These are phyloP conservation scores for Apotomis turbidana DNA, from an alignment of 2,888 invertebrate genomes.

Conservation along the genomic window DNA sequence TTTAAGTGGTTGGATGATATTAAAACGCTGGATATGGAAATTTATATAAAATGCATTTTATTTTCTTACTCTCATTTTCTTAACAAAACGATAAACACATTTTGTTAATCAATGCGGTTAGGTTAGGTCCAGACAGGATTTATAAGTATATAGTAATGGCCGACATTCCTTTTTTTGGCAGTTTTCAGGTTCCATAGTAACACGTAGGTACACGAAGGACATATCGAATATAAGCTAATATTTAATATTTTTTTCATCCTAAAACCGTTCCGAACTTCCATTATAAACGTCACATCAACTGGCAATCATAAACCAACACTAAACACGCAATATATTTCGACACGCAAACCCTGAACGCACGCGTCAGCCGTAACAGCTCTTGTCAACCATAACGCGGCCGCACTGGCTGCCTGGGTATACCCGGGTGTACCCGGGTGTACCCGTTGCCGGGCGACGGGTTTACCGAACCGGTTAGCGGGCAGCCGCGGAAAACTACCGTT, in stretches of 20 bases:
- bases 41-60: neutral
- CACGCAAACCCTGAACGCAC: conserved; percentile 58
- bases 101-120: too few species aligned
- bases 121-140: too few species aligned
- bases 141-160: too few species aligned
- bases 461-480: conserved; percentile 61
- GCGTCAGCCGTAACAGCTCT: conserved; percentile 75
- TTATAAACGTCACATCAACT: conserved; percentile 5
- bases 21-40: conserved; percentile 3
- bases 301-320: conserved; percentile 21
- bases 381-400: conserved; percentile 81
- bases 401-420: conserved; percentile 45
- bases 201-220: neutral
- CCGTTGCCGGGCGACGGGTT: conserved; percentile 58
- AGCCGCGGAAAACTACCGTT: conserved; percentile 81
- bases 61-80: neutral
- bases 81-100: too few species aligned
- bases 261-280: neutral
- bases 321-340: conserved; percentile 66
- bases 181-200: too few species aligned
- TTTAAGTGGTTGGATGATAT: conserved; percentile 17
- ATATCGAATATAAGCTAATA: neutral
- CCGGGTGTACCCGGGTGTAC: conserved; percentile 23
- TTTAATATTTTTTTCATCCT: neutral
- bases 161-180: too few species aligned